Evolutionary conservation across 2,797 vertebrate species (phyloP).

Genomic region (Peromyscus melanophrys): DNA sequence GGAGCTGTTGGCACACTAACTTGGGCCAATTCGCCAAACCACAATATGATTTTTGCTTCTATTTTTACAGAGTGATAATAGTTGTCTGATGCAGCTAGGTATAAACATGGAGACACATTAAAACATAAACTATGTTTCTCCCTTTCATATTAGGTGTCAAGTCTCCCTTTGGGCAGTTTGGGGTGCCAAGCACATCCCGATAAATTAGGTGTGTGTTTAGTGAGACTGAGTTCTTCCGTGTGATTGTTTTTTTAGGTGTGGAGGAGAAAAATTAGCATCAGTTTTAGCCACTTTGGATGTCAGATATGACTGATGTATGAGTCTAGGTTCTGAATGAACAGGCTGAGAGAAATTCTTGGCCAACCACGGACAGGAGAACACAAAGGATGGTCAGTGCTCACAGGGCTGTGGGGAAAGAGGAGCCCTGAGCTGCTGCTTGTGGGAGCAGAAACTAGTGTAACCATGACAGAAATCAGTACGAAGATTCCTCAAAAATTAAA

Average conservation of each 20-base stretch:
- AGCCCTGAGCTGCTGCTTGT: not conserved
- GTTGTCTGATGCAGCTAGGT: not conserved
- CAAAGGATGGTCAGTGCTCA: not conserved
- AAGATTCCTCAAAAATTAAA: not conserved
- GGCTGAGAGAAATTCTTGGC: not conserved
- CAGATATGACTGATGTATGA: slow-evolving; percentile 16
- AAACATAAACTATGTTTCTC: slow-evolving; percentile 6
- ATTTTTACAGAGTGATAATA: slow-evolving; percentile 7
- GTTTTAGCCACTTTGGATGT: not conserved
- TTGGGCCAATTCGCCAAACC: not conserved
- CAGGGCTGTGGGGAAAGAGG: not conserved
- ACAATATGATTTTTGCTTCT: slow-evolving; percentile 6
- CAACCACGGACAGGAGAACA: not conserved
- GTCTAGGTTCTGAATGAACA: not conserved
- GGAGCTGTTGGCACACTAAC: not conserved
- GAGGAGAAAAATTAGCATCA: not conserved
- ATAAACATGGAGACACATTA: not conserved
- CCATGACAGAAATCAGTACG: not conserved
- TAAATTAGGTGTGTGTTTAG: not conserved
- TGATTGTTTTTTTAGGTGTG: not conserved
- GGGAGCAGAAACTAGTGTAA: not conserved
- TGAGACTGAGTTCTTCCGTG: not conserved
- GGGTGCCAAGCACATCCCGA: not conserved
- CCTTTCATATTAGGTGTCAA: slow-evolving; percentile 12
- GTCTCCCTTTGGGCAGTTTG: not conserved